Percentiles rank a stretch among this genome's conserved stretches.
Evolutionary conservation across 2,113 vertebrate species (phyloP).

Genomic region (Lagopus muta): DNA sequence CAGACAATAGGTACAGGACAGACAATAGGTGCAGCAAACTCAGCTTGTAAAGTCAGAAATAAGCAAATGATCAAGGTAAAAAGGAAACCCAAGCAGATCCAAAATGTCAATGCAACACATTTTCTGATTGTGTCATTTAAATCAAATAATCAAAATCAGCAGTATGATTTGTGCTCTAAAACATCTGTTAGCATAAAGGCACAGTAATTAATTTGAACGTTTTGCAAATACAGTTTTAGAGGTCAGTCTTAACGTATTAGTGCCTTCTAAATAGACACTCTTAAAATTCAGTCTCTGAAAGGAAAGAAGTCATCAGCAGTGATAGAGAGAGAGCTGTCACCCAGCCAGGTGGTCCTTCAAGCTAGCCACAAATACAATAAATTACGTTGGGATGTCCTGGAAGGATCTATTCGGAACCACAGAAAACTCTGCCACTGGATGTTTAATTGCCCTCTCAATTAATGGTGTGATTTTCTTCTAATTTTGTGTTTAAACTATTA

Average conservation of each 20-base stretch:
- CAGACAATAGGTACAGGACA: not conserved
- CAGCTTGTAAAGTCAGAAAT: not conserved
- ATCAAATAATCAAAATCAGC: not conserved
- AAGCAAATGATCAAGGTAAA: not conserved
- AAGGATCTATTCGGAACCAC: not conserved
- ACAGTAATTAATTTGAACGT: not conserved
- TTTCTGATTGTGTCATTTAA: not conserved
- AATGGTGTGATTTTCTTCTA: not conserved
- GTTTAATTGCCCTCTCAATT: not conserved
- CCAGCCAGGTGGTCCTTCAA: not conserved
- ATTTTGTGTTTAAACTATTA: not conserved
- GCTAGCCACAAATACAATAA: not conserved
- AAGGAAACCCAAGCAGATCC: not conserved
- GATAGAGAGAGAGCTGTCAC: not conserved
- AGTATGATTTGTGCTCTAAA: not conserved
- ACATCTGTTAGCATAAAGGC: not conserved
- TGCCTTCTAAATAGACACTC: not conserved
- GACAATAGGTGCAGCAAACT: not conserved
- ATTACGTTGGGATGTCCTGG: not conserved
- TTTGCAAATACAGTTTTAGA: not conserved
- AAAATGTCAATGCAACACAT: not conserved
- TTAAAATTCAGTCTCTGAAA: not conserved
- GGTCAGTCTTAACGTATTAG: not conserved
- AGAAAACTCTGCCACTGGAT: rapidly evolving
- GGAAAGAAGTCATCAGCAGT: not conserved